Percentiles rank a stretch among this genome's conserved stretches.
phyloP scores from a whole-genome alignment of 2,113 vertebrate species.

The Polypterus senegalus region DNA sequence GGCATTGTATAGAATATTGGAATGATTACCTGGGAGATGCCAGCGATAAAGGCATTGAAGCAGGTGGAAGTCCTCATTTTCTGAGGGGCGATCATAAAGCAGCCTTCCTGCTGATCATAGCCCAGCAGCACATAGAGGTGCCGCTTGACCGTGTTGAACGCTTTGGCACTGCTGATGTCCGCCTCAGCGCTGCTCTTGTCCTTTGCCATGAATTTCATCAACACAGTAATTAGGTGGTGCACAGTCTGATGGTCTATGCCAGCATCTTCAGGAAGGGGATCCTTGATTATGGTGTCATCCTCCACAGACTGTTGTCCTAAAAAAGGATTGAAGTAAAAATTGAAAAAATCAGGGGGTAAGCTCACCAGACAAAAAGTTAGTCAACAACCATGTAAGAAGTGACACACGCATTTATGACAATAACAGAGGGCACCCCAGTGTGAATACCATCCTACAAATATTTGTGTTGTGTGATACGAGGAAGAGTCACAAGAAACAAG shows the following conservation, averaged over 20 bases:
- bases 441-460: too few relatives aligned
- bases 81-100: constrained; percentile 96
- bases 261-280: constrained; percentile 83
- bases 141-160: constrained; percentile 93
- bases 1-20: too few relatives aligned
- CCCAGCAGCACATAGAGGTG: constrained; percentile 88
- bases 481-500: too few relatives aligned
- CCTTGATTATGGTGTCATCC: constrained; percentile 77
- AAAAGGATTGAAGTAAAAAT: neutral
- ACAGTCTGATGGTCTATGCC: constrained; percentile 97
- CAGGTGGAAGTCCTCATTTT: constrained; percentile 96
- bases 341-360: too few relatives aligned
- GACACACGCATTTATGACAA: too few relatives aligned
- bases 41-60: constrained; percentile 96
- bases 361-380: too few relatives aligned
- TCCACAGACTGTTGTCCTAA: constrained; percentile 72
- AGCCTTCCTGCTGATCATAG: constrained; percentile 92
- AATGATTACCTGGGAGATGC: constrained; percentile 75
- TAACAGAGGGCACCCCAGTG: too few relatives aligned
- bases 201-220: constrained; percentile 98
- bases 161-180: constrained; percentile 89
- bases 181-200: constrained; percentile 87
- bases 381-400: too few relatives aligned
- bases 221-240: constrained; percentile 90
- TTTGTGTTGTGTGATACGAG: too few relatives aligned